These are phyloP conservation scores for Oenanthe oenanthe DNA, from an alignment of 2,113 vertebrate species.

Conservation along the genomic window DNA sequence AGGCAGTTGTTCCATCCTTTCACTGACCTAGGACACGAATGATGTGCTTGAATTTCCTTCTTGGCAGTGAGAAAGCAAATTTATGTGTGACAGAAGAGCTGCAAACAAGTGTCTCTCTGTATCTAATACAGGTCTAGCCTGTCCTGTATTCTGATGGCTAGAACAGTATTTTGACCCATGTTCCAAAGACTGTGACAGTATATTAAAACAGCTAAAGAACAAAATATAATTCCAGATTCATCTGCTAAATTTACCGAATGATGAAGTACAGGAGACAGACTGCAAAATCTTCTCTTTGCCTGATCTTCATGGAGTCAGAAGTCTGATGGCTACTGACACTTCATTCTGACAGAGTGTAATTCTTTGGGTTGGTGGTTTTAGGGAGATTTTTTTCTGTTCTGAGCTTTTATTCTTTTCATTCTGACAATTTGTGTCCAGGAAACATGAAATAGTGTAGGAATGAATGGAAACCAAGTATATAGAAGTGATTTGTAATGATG, in stretches of 20 bases:
- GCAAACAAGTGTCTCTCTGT: not conserved
- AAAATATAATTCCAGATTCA: not conserved
- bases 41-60: not conserved
- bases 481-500: not conserved
- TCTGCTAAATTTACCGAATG: not conserved
- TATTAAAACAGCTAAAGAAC: not conserved
- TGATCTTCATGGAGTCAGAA: not conserved
- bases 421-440: not conserved
- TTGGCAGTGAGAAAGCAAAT: not conserved
- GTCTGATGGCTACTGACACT: not conserved
- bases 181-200: not conserved
- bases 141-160: not conserved
- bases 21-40: not conserved
- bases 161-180: not conserved
- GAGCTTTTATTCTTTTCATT: not conserved
- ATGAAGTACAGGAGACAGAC: not conserved
- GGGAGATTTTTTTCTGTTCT: fast-evolving
- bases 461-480: not conserved
- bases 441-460: not conserved
- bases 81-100: not conserved
- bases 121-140: not conserved
- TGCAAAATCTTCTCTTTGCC: not conserved
- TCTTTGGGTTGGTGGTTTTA: not conserved
- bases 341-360: not conserved
- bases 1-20: not conserved